These are phyloP conservation scores for Chironomus striatipennis DNA, from an alignment of 1,140 invertebrate species.

Conservation along the genomic window DNA sequence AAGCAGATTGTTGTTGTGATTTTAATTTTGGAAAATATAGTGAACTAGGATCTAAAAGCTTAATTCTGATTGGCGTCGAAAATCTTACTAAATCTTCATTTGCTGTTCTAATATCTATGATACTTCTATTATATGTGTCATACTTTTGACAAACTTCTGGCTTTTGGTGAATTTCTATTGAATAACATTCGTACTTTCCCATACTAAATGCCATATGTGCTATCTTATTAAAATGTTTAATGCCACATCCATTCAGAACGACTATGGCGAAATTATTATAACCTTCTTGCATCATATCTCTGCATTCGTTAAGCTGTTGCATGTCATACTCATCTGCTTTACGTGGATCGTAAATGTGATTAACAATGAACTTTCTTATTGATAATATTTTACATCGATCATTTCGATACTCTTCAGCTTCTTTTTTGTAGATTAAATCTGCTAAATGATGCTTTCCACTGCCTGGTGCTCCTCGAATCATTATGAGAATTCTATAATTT, in stretches of 20 bases:
- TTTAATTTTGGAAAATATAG: background rate
- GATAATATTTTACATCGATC: slow-evolving; percentile 30
- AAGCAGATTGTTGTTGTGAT: background rate
- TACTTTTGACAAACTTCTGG: background rate
- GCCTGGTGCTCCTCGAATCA: slow-evolving; percentile 62
- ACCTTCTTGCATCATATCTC: background rate
- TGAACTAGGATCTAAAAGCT: background rate
- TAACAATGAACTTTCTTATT: background rate
- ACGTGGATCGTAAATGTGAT: background rate
- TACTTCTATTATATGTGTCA: background rate
- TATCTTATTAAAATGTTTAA: background rate
- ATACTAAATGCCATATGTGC: background rate
- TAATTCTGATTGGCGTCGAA: background rate
- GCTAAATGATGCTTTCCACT: slow-evolving; percentile 83
- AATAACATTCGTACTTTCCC: background rate
- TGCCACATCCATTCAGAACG: background rate
- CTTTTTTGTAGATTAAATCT: slow-evolving; percentile 63
- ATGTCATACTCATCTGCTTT: background rate
- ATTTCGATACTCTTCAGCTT: slow-evolving; percentile 49
- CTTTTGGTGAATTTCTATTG: background rate
- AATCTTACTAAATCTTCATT: background rate
- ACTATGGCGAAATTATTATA: background rate
- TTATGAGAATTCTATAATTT: background rate
- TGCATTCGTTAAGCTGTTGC: background rate
- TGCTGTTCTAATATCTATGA: background rate